These are phyloP conservation scores for Petromus typicus DNA, from an alignment of 2,113 vertebrate genomes.

Conservation along the genomic window DNA sequence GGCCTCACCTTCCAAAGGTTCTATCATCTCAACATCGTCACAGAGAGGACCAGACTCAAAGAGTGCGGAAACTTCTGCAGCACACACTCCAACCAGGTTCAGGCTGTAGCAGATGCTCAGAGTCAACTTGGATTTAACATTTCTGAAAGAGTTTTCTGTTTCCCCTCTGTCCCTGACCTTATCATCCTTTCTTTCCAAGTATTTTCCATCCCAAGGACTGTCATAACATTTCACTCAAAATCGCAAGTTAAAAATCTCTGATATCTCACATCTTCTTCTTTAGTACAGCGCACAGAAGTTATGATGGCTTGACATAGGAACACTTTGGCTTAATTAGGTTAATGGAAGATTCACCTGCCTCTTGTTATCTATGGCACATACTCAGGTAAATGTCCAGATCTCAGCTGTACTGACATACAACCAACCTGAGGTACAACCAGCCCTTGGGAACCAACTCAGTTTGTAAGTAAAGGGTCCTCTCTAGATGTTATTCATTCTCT, in stretches of 20 bases:
- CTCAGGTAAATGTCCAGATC: no score
- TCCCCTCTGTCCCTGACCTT: not conserved
- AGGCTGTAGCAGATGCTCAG: not conserved
- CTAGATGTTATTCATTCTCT: not conserved
- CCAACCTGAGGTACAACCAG: no score
- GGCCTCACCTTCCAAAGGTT: not conserved
- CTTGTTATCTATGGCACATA: no score
- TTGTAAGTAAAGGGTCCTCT: no score
- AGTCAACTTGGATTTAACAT: not conserved
- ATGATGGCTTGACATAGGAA: no score
- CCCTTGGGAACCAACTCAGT: no score
- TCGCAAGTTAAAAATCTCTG: not conserved
- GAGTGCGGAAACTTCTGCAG: not conserved
- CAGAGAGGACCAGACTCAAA: rapidly evolving
- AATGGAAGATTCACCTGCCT: no score
- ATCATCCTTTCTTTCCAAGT: not conserved
- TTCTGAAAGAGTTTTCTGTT: not conserved
- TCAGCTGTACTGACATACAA: no score
- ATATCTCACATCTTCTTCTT: not conserved
- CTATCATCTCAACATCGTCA: not conserved
- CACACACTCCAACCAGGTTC: not conserved
- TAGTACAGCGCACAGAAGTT: not conserved
- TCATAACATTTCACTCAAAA: not conserved
- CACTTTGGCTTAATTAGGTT: no score
- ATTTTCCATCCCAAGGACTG: not conserved